Evolutionary conservation across 2,888 invertebrate genomes (phyloP), one percentile per base, ranked within the genome.

Genomic region (Ligdia adustata): DNA sequence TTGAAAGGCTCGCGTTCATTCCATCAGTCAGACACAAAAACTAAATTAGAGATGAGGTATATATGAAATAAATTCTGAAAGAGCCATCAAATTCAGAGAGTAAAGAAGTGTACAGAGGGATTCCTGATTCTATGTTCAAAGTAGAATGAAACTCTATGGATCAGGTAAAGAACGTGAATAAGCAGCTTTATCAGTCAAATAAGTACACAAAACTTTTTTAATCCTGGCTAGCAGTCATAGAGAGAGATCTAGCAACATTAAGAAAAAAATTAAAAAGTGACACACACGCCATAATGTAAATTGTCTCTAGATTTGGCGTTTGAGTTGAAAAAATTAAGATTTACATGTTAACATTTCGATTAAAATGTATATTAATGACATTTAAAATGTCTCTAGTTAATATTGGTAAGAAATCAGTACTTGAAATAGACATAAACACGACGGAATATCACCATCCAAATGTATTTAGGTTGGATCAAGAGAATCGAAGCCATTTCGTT

Each of bases 281-380:
- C 89, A 90, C 89, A 90, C 90, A 90, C 90, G 89, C 90, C 89
- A 89, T 89, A 89, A 88, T 90, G 90, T 89, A 89, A 89, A 89
- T 90, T 85, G 82, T 80, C 81, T 84, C 78, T 84, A 75, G 75
- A 80, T 87, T 89, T 89, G 89, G 88, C 89, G 85, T 89, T 88
- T 84, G 75, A 76, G 79, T 80, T 78, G 78, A 79, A 79, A 73
- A 81, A 72, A 69, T 80, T 78, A 76, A 79, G 28, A 43, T 81
- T 82, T 85, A 77, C 62, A 82, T 82, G 84, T 61, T 80, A 73
- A 60, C 70, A 73, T 66, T 74, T 75, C 64, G 62, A 71, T 69
- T 72, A 64, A 64, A 76, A 72, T 76, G 72, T 78, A 70, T 66
- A 78, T 55, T 64, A 72, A 79, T 65, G 82, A 72, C 83, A 82